Conservation (phyloP, 2,797 vertebrate species). For the Salmo trutta region DNA sequence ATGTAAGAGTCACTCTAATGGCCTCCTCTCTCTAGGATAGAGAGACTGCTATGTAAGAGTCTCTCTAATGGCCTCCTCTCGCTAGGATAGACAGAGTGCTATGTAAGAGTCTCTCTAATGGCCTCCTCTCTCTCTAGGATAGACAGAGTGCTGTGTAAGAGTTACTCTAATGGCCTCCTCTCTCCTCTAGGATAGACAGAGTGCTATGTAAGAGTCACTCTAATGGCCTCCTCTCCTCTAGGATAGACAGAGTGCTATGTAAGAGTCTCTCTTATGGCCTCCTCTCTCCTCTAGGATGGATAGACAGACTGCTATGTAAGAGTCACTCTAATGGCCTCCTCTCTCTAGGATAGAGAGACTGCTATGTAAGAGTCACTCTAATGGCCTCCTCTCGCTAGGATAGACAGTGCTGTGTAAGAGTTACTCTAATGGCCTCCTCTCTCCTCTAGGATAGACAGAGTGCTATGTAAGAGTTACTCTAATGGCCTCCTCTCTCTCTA, state of each 20-base stretch:
- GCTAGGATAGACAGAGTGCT: background rate
- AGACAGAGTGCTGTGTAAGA: background rate
- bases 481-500: background rate
- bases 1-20: too few species aligned
- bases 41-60: background rate
- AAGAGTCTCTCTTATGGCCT: too few species aligned
- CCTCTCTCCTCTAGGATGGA: slow-evolving; percentile 63
- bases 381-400: slow-evolving; percentile 60
- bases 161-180: background rate
- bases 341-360: background rate
- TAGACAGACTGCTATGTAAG: slow-evolving; percentile 86
- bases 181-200: slow-evolving; percentile 75
- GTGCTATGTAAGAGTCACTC: slow-evolving; percentile 87
- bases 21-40: background rate
- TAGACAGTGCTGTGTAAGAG: slow-evolving; percentile 82
- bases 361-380: too few species aligned
- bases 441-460: slow-evolving; percentile 76
- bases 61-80: too few species aligned
- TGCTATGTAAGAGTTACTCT: slow-evolving; percentile 85
- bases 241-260: slow-evolving; percentile 85
- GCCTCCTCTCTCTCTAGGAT: background rate
- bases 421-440: too few species aligned
- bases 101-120: too few species aligned
- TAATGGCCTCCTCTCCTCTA: too few species aligned
- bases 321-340: too few species aligned